These are phyloP conservation scores for Ypsolopha sequella DNA, from an alignment of 2,888 invertebrate genomes.

Conservation along the genomic window DNA sequence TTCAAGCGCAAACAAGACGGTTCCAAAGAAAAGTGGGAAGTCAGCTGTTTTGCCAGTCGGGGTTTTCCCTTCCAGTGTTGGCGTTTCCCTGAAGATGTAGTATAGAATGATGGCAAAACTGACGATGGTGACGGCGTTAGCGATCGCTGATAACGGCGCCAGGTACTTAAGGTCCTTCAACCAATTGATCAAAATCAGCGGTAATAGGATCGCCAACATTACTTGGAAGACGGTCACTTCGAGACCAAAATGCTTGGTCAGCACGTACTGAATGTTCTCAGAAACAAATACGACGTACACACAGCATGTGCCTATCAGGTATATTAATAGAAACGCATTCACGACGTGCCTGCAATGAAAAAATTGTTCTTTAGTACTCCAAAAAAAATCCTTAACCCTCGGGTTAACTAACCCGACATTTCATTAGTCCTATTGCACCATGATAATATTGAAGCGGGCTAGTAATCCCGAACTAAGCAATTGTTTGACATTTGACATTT, in stretches of 20 bases:
- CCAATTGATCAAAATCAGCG: conserved; percentile 84
- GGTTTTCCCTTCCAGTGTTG: conserved; percentile 72
- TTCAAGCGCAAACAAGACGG: conserved; percentile 95
- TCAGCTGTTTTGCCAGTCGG: conserved; percentile 74
- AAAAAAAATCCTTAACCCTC: no score
- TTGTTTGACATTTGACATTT: no score
- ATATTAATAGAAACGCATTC: conserved; percentile 83
- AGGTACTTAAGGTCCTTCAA: conserved; percentile 87
- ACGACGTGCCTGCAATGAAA: conserved; percentile 72
- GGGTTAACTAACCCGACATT: no score
- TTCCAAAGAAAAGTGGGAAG: conserved; percentile 95
- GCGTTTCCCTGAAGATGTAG: conserved; percentile 83
- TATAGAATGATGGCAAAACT: conserved; percentile 90
- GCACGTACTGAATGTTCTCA: conserved; percentile 82
- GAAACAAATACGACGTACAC: conserved; percentile 96
- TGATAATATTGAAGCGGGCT: no score
- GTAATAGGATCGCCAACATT: conserved; percentile 80
- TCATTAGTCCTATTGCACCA: no score
- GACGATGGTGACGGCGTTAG: conserved; percentile 85
- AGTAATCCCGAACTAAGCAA: no score
- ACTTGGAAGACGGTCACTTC: conserved; percentile 71
- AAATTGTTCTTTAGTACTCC: no score
- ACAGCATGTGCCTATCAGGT: conserved; percentile 96
- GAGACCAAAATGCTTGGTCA: conserved; percentile 60
- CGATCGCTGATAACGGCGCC: conserved; percentile 91